Conservation (phyloP, 1,140 invertebrate species). For the Apolygus lucorum region DNA sequence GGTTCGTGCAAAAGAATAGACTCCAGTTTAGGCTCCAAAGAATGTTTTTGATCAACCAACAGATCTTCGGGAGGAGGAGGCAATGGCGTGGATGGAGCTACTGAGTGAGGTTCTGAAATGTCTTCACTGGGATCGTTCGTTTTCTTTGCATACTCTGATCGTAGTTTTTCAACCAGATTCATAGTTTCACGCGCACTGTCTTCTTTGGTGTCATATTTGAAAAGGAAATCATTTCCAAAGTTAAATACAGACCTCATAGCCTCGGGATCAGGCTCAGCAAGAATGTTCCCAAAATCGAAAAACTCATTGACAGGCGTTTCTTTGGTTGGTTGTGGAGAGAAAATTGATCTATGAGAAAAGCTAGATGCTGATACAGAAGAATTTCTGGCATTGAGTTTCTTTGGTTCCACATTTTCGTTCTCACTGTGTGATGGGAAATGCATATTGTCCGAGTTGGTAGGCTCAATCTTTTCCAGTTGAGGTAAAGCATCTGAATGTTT, state of each 20-base stretch:
- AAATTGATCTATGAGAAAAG: constrained; percentile 52
- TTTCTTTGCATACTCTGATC: constrained; percentile 57
- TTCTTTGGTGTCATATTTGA: constrained; percentile 70
- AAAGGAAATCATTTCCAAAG: constrained; percentile 53
- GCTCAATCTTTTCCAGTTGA: constrained; percentile 26
- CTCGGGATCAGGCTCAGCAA: constrained; percentile 49
- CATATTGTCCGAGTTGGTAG: not conserved
- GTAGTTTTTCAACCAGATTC: constrained; percentile 66
- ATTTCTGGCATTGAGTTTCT: constrained; percentile 32
- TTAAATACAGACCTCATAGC: constrained; percentile 47
- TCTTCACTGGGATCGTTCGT: constrained; percentile 21
- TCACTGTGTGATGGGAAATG: constrained; percentile 13
- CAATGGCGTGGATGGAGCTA: constrained; percentile 18
- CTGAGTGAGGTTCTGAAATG: constrained; percentile 15
- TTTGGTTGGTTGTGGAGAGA: constrained; percentile 58
- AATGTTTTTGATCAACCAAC: not conserved
- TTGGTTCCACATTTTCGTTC: constrained; percentile 28
- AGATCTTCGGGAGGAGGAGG: constrained; percentile 9
- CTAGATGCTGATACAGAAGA: constrained; percentile 33
- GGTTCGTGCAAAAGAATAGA: constrained; percentile 14
- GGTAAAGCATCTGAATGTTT: constrained; percentile 8
- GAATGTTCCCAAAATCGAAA: constrained; percentile 56
- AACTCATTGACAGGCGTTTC: constrained; percentile 49
- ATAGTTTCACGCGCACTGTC: constrained; percentile 64
- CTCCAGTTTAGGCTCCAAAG: constrained; percentile 8